Conservation (phyloP, 2,113 vertebrate genomes). For the Catagonus wagneri region DNA sequence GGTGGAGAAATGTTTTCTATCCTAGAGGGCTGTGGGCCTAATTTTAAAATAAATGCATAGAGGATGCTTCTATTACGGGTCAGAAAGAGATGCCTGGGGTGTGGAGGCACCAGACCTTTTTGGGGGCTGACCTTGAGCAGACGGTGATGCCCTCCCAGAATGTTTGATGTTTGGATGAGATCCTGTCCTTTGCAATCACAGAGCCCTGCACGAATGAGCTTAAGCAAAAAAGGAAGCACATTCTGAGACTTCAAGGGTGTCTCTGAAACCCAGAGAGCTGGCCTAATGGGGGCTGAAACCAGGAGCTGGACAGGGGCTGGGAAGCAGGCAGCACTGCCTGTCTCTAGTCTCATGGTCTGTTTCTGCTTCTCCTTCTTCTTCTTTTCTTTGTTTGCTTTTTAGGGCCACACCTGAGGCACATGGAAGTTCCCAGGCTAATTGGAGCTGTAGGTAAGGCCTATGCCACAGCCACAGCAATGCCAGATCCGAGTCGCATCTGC, state of each 20-base stretch:
- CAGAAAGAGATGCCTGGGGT: background rate
- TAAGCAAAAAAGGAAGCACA: background rate
- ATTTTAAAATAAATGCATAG: background rate
- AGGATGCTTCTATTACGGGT: background rate
- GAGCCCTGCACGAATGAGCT: background rate
- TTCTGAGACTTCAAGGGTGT: background rate
- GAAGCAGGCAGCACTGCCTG: background rate
- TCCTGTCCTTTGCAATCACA: background rate
- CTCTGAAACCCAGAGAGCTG: background rate
- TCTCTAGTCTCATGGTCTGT: background rate
- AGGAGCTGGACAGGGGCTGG: background rate
- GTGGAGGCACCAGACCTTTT: accelerated
- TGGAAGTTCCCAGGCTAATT: too few species aligned
- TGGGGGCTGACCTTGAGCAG: background rate
- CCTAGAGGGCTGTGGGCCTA: background rate
- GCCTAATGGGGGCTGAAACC: background rate
- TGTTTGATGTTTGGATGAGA: background rate
- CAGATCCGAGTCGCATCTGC: too few species aligned
- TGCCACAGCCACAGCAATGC: too few species aligned
- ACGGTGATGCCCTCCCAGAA: background rate
- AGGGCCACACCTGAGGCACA: too few species aligned
- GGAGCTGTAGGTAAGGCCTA: too few species aligned
- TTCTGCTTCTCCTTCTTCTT: too few species aligned
- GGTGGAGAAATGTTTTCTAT: background rate
- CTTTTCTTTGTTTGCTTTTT: too few species aligned